phyloP scores from a whole-genome alignment of 2,113 vertebrate genomes.

The Leptobrachium ailaonicum region DNA sequence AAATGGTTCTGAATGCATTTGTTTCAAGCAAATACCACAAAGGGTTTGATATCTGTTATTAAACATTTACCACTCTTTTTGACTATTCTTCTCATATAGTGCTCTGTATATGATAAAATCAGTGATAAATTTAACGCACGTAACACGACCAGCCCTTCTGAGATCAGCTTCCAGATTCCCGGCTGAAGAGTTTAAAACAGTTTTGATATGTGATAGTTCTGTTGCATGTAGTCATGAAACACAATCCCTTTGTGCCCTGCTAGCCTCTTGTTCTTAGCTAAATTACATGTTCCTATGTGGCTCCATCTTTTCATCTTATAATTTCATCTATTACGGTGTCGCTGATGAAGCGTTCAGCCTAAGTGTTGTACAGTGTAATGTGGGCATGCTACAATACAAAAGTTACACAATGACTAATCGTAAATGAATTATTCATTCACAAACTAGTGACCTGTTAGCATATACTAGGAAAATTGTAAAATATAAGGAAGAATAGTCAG shows the following conservation, averaged over 20 bases:
- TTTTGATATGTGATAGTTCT: constrained; percentile 37
- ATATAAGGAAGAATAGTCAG: too few relatives aligned
- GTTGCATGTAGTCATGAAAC: constrained; percentile 29
- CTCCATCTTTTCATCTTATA: constrained; percentile 35
- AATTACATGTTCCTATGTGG: constrained; percentile 27
- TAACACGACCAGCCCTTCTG: not conserved
- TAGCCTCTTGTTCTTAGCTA: constrained; percentile 22
- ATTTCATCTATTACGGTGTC: constrained; percentile 1
- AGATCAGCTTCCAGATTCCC: constrained; percentile 4
- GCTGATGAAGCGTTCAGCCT: not conserved
- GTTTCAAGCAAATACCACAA: too few relatives aligned
- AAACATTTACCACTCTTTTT: too few relatives aligned
- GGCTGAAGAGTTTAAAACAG: constrained; percentile 1
- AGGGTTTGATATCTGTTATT: too few relatives aligned
- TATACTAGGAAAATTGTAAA: too few relatives aligned
- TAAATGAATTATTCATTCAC: not conserved
- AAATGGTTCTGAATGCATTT: too few relatives aligned
- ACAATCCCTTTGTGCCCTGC: constrained; percentile 23
- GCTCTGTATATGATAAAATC: not conserved
- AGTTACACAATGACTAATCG: not conserved
- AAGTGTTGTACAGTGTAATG: not conserved
- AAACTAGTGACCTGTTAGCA: too few relatives aligned
- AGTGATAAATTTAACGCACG: not conserved
- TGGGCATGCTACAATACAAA: not conserved
- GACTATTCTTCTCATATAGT: too few relatives aligned